Evolutionary conservation across 2,888 invertebrate species (phyloP).

Genomic region (Punctoribates punctum): DNA sequence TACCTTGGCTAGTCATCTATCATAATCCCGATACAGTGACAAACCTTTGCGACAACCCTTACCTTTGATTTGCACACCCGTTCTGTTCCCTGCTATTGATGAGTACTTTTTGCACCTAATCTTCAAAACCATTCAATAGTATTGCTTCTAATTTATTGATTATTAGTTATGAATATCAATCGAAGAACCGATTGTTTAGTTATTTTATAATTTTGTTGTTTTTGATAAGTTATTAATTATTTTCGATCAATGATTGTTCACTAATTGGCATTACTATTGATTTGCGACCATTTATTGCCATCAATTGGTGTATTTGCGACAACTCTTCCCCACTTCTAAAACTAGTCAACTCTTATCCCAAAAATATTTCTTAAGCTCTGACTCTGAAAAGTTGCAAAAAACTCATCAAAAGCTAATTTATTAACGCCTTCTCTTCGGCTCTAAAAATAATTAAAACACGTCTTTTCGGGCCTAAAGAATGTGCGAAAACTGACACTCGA

Average conservation of each 20-base stretch:
- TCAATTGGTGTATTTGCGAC: not conserved
- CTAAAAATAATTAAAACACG: not conserved
- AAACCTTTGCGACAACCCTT: not conserved
- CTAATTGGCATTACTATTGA: conserved; percentile 10
- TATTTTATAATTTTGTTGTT: not conserved
- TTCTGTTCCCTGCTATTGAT: not conserved
- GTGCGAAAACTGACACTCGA: conserved; percentile 8
- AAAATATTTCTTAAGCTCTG: too few species aligned
- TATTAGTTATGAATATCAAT: not conserved
- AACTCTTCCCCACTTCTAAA: not conserved
- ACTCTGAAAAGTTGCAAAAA: too few species aligned
- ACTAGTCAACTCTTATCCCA: not conserved
- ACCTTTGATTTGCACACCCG: not conserved
- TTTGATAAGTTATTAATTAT: conserved; percentile 14
- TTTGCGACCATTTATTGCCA: not conserved
- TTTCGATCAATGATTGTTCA: not conserved
- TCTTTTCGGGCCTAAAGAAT: not conserved
- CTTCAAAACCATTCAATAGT: not conserved
- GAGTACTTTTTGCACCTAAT: not conserved
- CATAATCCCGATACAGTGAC: conserved; percentile 15
- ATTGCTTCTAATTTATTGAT: conserved; percentile 1
- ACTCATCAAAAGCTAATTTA: too few species aligned
- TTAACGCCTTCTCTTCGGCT: not conserved
- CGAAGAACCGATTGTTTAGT: not conserved
- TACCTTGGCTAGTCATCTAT: not conserved